Evolutionary conservation across 2,888 invertebrate species (phyloP).

Genomic region (Trachelus tabidus): DNA sequence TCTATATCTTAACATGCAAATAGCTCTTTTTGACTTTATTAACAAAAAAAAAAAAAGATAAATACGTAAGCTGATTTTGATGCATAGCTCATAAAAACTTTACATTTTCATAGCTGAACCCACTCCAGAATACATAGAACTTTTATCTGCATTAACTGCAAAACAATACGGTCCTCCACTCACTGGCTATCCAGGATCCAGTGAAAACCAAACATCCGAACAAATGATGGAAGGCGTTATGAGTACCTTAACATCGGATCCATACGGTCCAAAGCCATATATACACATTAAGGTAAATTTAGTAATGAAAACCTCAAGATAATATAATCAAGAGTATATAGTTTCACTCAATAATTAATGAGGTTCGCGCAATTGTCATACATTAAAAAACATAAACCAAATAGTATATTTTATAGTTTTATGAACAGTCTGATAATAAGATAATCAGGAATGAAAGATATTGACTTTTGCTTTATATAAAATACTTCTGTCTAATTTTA

Average conservation of each 20-base stretch:
- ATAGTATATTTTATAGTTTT: not conserved
- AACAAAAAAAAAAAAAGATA: not conserved
- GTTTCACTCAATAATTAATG: not conserved
- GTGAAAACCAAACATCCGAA: slow-evolving; percentile 54
- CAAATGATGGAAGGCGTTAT: slow-evolving; percentile 62
- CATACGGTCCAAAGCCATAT: slow-evolving; percentile 55
- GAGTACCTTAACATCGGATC: slow-evolving; percentile 54
- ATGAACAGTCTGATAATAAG: not conserved
- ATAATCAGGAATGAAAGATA: not conserved
- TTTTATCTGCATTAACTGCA: slow-evolving; percentile 55
- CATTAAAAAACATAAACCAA: too few relatives aligned
- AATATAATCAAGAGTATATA: not conserved
- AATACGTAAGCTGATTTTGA: not conserved
- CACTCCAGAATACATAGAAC: slow-evolving; percentile 55
- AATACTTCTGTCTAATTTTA: slow-evolving; percentile 10
- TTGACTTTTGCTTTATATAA: not conserved
- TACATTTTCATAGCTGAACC: slow-evolving; percentile 43
- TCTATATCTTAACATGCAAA: not conserved
- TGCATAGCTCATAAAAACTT: not conserved
- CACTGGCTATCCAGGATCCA: slow-evolving; percentile 58
- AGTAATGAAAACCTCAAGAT: not conserved
- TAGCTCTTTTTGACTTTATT: not conserved
- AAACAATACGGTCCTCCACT: slow-evolving; percentile 59
- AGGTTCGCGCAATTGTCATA: not conserved
- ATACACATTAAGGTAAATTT: slow-evolving; percentile 58